A percentile compares a stretch with the other conserved stretches of the same genome.
Conservation (phyloP, 2,113 vertebrate genomes). For the Gadus chalcogrammus region DNA sequence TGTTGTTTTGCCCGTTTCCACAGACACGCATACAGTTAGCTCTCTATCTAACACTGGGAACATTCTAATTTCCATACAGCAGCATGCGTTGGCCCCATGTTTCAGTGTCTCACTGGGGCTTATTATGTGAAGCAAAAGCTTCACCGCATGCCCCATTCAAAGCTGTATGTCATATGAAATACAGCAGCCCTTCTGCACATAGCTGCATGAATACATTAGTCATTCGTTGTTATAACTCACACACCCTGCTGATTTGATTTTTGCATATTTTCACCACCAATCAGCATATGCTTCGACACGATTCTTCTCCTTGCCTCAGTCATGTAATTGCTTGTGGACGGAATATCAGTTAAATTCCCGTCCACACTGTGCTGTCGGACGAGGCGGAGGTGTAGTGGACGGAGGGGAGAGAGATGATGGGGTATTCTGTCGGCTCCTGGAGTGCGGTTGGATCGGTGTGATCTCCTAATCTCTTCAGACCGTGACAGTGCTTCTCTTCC, state of each 20-base stretch:
- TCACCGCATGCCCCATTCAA: slow-evolving; percentile 6
- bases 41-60: slow-evolving; percentile 17
- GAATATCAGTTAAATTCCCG: neutral
- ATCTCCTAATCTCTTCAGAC: neutral
- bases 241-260: no score
- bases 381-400: neutral
- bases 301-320: neutral
- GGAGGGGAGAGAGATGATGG: neutral
- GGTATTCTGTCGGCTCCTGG: slow-evolving; percentile 3
- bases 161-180: neutral
- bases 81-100: slow-evolving; percentile 32
- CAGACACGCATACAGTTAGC: no score
- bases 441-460: neutral
- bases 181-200: slow-evolving; percentile 1
- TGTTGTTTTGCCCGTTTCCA: no score
- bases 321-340: neutral
- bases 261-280: no score
- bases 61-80: slow-evolving; percentile 31
- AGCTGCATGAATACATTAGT: no score
- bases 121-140: slow-evolving; percentile 24
- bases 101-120: slow-evolving; percentile 15
- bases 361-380: neutral
- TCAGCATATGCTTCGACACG: no score
- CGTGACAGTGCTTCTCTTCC: neutral
- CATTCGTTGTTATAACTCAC: no score